phyloP scores from a whole-genome alignment of 2,113 vertebrate species.

The Alethe castanea region DNA sequence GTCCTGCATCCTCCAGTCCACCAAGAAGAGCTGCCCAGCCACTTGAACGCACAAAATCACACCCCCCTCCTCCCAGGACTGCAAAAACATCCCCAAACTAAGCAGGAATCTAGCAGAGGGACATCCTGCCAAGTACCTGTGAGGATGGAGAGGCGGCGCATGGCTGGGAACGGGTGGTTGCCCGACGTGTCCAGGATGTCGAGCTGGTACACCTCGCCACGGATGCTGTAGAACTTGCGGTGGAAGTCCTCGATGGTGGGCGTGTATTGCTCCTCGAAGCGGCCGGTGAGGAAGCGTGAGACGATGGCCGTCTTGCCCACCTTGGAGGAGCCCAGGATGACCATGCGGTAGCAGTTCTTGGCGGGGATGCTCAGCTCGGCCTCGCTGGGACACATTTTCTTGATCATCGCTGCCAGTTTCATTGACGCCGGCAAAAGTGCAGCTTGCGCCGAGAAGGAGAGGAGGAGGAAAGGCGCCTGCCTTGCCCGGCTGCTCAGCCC shows the following conservation, averaged over 20 bases:
- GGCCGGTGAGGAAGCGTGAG: constrained; percentile 91
- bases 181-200: constrained; percentile 97
- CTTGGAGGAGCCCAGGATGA: constrained; percentile 96
- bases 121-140: constrained; percentile 79
- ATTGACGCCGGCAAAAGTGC: constrained; percentile 29
- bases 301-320: constrained; percentile 98
- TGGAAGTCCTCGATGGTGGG: constrained; percentile 99
- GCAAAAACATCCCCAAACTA: background rate
- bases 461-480: background rate
- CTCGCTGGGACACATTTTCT: constrained; percentile 91
- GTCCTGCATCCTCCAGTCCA: background rate
- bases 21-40: background rate
- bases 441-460: background rate
- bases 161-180: constrained; percentile 95
- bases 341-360: constrained; percentile 98
- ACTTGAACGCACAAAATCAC: background rate
- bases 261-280: constrained; percentile 95
- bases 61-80: background rate
- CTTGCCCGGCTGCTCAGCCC: background rate
- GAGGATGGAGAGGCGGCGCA: constrained; percentile 95
- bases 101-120: background rate
- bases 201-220: constrained; percentile 93
- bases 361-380: constrained; percentile 89
- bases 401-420: constrained; percentile 87
- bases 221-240: constrained; percentile 97